Evolutionary conservation across 2,113 vertebrate species (phyloP).

Genomic region (Embiotoca jacksoni): DNA sequence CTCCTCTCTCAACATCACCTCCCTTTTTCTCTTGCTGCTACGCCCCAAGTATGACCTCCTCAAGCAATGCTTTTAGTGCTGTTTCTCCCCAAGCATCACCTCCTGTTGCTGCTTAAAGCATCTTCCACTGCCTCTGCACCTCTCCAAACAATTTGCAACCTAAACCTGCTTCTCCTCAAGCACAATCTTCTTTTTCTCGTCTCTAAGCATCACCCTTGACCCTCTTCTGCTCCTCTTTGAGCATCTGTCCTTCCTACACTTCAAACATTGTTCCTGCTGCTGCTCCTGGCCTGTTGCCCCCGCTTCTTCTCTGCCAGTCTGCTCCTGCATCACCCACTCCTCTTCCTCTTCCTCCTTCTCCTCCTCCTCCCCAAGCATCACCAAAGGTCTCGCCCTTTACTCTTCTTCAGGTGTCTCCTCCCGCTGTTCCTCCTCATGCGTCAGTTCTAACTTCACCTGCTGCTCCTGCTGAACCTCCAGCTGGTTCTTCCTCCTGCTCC

Average conservation of each 20-base stretch:
- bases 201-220: background rate
- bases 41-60: background rate
- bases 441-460: background rate
- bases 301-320: background rate
- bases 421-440: background rate
- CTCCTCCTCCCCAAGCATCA: background rate
- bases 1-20: background rate
- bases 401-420: background rate
- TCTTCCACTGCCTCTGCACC: background rate
- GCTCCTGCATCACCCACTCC: background rate
- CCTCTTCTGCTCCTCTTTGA: background rate
- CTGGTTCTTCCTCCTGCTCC: constrained; percentile 2
- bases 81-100: background rate
- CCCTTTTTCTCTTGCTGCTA: background rate
- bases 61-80: too few species aligned
- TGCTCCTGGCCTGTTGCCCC: background rate
- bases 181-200: background rate
- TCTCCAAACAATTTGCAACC: background rate
- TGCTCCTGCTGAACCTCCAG: background rate
- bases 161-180: background rate
- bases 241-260: background rate
- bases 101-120: background rate
- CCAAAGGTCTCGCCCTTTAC: background rate
- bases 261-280: background rate
- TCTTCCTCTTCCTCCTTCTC: background rate